Percentiles rank a stretch among this genome's conserved stretches.
Conservation (phyloP, 2,888 invertebrate species). For the Latrodectus elegans region DNA sequence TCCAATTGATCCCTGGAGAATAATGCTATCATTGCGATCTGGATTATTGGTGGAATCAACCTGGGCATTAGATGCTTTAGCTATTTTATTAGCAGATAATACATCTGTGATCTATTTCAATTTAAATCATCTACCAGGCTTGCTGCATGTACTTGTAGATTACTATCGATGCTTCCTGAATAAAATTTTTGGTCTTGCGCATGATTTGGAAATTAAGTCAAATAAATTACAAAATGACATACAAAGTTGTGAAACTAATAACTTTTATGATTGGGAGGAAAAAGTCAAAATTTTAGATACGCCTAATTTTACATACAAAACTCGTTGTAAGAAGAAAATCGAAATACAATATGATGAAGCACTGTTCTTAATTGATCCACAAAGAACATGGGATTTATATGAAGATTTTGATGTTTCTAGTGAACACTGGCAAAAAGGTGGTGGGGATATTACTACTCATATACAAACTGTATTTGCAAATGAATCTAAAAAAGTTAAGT, state of each 20-base stretch:
- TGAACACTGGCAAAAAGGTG: conserved; percentile 75
- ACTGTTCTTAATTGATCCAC: conserved; percentile 84
- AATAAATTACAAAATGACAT: conserved; percentile 77
- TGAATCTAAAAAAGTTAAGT: conserved; percentile 86
- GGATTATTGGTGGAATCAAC: conserved; percentile 96
- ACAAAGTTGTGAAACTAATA: conserved; percentile 11
- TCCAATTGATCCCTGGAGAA: conserved; percentile 96
- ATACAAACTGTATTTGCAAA: conserved; percentile 90
- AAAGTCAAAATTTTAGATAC: conserved; percentile 73
- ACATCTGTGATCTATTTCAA: conserved; percentile 94
- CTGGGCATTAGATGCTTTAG: conserved; percentile 97
- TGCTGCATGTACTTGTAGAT: conserved; percentile 91
- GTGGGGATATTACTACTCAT: conserved; percentile 79
- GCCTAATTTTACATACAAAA: conserved; percentile 86
- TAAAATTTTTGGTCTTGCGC: conserved; percentile 58
- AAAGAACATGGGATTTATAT: conserved; percentile 83
- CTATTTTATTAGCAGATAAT: conserved; percentile 96
- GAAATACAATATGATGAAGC: conserved; percentile 85
- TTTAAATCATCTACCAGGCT: conserved; percentile 91
- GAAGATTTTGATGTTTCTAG: conserved; percentile 74
- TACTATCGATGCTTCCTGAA: conserved; percentile 82
- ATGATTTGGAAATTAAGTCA: conserved; percentile 66
- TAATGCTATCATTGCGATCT: conserved; percentile 97
- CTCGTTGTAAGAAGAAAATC: conserved; percentile 87
- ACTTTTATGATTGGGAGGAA: conserved; percentile 51